phyloP scores from a whole-genome alignment of 2,113 vertebrate species.

The Pundamilia nyererei region DNA sequence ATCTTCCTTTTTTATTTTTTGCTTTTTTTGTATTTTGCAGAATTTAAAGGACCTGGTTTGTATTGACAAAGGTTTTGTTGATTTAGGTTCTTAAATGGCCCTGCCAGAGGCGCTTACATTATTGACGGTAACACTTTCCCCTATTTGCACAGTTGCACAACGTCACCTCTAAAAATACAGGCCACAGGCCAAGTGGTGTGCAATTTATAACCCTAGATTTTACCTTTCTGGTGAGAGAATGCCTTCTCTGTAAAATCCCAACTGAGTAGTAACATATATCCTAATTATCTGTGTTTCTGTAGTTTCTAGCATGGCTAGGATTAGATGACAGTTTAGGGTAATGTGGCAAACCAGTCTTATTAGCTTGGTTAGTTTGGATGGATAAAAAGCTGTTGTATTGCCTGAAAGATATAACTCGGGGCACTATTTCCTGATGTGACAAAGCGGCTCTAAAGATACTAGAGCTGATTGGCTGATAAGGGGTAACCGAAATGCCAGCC shows the following conservation, averaged over 20 bases:
- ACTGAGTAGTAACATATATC: background rate
- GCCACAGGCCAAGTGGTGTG: background rate
- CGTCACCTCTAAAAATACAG: background rate
- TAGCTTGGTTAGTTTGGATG: background rate
- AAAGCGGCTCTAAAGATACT: background rate
- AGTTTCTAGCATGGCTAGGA: background rate
- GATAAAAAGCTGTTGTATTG: background rate
- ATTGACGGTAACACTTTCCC: background rate
- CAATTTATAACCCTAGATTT: background rate
- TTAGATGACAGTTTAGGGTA: background rate
- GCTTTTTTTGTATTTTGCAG: background rate
- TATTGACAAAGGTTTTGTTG: background rate
- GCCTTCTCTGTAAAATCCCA: background rate
- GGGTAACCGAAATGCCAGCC: background rate
- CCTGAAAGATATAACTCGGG: background rate
- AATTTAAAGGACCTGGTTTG: background rate
- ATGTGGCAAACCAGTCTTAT: background rate
- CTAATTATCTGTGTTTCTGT: background rate
- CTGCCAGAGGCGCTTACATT: background rate
- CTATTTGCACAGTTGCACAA: background rate
- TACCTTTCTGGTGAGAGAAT: background rate
- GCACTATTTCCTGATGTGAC: rapidly evolving
- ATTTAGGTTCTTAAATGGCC: background rate
- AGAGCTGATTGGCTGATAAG: background rate
- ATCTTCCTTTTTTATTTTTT: background rate